Percentiles rank a stretch among this genome's conserved stretches.
Conservation (phyloP, 2,888 invertebrate species). For the Caenorhabditis becei region DNA sequence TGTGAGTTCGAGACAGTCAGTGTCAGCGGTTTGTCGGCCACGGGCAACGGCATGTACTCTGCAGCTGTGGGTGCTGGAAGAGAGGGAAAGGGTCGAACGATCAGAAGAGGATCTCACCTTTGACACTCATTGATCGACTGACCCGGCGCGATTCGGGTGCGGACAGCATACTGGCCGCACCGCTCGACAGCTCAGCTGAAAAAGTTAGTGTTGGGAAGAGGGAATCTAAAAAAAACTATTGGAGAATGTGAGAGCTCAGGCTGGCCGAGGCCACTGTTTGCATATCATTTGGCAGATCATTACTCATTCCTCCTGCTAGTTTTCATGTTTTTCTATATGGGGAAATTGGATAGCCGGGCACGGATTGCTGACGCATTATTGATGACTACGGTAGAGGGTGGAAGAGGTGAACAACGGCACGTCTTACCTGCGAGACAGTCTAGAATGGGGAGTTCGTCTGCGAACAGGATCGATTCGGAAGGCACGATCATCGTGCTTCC, state of each 20-base stretch:
- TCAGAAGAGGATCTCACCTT: constrained; percentile 37
- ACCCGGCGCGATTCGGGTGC: constrained; percentile 57
- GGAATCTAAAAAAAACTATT: constrained; percentile 3
- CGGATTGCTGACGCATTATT: constrained; percentile 29
- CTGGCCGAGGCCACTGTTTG: constrained; percentile 29
- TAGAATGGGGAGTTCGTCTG: constrained; percentile 56
- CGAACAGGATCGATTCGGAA: constrained; percentile 43
- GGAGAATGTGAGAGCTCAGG: background rate
- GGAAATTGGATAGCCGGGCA: constrained; percentile 32
- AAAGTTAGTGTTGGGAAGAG: constrained; percentile 3
- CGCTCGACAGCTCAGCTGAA: constrained; percentile 60
- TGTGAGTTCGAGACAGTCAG: constrained; percentile 48
- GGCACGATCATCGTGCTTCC: constrained; percentile 33
- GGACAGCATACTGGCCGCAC: constrained; percentile 57
- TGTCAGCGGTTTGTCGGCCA: constrained; percentile 53
- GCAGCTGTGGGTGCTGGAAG: constrained; percentile 58
- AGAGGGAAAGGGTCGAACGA: too few relatives aligned
- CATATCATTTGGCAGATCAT: constrained; percentile 56
- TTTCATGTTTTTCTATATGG: constrained; percentile 32
- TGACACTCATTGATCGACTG: constrained; percentile 62
- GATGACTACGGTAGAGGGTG: constrained; percentile 49
- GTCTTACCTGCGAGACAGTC: constrained; percentile 53
- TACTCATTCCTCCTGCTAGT: constrained; percentile 45
- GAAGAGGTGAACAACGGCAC: constrained; percentile 21
- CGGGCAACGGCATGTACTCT: constrained; percentile 64